Percentiles rank a stretch among this genome's conserved stretches.
phyloP scores from a whole-genome alignment of 2,888 invertebrate genomes.

The Platerodrilus igneus region DNA sequence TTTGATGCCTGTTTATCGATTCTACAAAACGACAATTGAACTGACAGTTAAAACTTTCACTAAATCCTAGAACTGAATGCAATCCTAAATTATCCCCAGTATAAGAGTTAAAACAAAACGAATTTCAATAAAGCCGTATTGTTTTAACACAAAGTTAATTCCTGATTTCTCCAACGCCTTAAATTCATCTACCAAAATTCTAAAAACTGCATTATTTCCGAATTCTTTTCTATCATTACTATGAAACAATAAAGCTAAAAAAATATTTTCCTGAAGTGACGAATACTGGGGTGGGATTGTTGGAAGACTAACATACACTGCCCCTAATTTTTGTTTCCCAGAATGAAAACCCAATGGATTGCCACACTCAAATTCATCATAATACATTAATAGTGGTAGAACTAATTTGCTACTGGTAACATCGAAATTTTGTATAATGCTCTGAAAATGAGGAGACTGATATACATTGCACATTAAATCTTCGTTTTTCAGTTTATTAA shows the following conservation, averaged over 20 bases:
- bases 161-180: constrained; percentile 22
- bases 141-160: too few species aligned
- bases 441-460: too few species aligned
- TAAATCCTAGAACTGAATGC: constrained; percentile 25
- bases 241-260: constrained; percentile 14
- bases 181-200: constrained; percentile 19
- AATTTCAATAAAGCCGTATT: constrained; percentile 15
- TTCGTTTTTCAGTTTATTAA: too few species aligned
- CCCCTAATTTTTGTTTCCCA: constrained; percentile 13
- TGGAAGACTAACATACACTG: constrained; percentile 10
- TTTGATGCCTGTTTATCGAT: not conserved
- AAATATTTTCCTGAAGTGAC: constrained; percentile 13
- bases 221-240: constrained; percentile 11
- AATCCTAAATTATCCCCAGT: constrained; percentile 28
- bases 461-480: too few species aligned
- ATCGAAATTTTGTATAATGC: too few species aligned
- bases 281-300: constrained; percentile 4
- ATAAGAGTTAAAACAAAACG: constrained; percentile 26
- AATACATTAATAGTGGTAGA: constrained; percentile 11
- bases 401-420: not conserved
- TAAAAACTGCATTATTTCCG: constrained; percentile 14
- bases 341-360: constrained; percentile 13
- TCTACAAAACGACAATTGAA: constrained; percentile 26
- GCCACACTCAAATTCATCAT: constrained; percentile 12
- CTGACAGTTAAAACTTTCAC: constrained; percentile 23